Evolutionary conservation across 2,888 invertebrate genomes (phyloP).

Genomic region (Erebia palarica): DNA sequence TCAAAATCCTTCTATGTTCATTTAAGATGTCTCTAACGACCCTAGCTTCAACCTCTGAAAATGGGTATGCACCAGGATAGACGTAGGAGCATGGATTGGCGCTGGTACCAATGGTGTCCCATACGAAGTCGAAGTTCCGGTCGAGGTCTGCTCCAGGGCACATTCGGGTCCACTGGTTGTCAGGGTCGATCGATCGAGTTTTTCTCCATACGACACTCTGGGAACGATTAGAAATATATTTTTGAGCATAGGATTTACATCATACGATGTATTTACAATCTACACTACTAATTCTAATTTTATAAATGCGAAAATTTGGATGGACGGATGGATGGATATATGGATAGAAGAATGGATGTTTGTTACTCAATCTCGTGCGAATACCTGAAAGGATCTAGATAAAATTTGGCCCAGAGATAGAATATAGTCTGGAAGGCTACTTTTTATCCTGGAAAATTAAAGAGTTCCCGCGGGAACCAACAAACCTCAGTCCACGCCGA

Average conservation of each 20-base stretch:
- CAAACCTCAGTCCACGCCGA: too few species aligned
- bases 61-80: conserved; percentile 83
- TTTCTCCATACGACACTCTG: conserved; percentile 86
- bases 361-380: too few species aligned
- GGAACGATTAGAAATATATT: conserved; percentile 36
- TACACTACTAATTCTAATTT: too few species aligned
- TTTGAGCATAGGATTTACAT: neutral
- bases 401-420: too few species aligned
- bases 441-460: too few species aligned
- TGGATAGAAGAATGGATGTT: too few species aligned
- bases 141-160: conserved; percentile 90
- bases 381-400: too few species aligned
- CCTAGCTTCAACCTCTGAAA: conserved; percentile 86
- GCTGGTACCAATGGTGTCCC: conserved; percentile 84
- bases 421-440: too few species aligned
- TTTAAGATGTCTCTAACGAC: conserved; percentile 83
- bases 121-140: conserved; percentile 87
- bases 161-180: conserved; percentile 47
- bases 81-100: conserved; percentile 80
- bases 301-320: too few species aligned
- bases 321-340: too few species aligned
- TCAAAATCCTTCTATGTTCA: conserved; percentile 72
- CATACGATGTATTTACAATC: neutral
- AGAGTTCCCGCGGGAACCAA: too few species aligned
- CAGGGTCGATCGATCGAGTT: conserved; percentile 77